Evolutionary conservation across 1,140 invertebrate genomes (phyloP).

Genomic region (Drosophila persimilis): DNA sequence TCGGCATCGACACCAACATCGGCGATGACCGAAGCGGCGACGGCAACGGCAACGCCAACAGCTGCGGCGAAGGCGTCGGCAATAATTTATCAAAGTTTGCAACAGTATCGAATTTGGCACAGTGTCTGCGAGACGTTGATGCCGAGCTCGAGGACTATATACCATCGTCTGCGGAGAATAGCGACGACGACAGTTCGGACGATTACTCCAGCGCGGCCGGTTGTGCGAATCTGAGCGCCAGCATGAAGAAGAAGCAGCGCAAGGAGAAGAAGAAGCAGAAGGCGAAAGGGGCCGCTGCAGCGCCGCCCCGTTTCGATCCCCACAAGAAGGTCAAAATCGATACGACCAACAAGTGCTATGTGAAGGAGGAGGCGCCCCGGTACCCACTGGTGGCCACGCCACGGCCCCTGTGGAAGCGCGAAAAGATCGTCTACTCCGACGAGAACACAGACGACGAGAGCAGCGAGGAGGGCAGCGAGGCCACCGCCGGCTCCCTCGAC

Average conservation of each 20-base stretch:
- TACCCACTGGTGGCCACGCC: slow-evolving; percentile 85
- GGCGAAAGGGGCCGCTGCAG: slow-evolving; percentile 53
- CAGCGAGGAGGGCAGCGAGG: slow-evolving; percentile 60
- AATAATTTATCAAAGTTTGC: slow-evolving; percentile 83
- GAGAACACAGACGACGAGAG: slow-evolving; percentile 78
- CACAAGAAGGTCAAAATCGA: slow-evolving; percentile 82
- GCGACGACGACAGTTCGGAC: slow-evolving; percentile 59
- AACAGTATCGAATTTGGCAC: slow-evolving; percentile 83
- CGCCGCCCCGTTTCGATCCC: slow-evolving; percentile 69
- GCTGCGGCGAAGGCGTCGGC: slow-evolving; percentile 69
- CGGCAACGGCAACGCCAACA: slow-evolving; percentile 51
- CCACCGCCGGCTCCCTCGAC: slow-evolving; percentile 40
- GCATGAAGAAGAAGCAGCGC: slow-evolving; percentile 82
- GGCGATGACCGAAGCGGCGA: slow-evolving; percentile 1
- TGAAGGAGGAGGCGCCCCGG: slow-evolving; percentile 84
- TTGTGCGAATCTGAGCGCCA: slow-evolving; percentile 63
- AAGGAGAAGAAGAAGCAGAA: slow-evolving; percentile 76
- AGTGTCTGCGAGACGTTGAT: slow-evolving; percentile 83
- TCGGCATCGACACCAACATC: slow-evolving; percentile 12
- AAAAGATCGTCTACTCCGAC: slow-evolving; percentile 78
- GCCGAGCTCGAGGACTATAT: slow-evolving; percentile 82
- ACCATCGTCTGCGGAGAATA: slow-evolving; percentile 76
- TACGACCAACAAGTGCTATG: slow-evolving; percentile 79
- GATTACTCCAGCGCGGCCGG: slow-evolving; percentile 73
- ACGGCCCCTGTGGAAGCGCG: slow-evolving; percentile 84